phyloP scores from a whole-genome alignment of 2,797 vertebrate genomes.

The Phyllotis vaccarum region DNA sequence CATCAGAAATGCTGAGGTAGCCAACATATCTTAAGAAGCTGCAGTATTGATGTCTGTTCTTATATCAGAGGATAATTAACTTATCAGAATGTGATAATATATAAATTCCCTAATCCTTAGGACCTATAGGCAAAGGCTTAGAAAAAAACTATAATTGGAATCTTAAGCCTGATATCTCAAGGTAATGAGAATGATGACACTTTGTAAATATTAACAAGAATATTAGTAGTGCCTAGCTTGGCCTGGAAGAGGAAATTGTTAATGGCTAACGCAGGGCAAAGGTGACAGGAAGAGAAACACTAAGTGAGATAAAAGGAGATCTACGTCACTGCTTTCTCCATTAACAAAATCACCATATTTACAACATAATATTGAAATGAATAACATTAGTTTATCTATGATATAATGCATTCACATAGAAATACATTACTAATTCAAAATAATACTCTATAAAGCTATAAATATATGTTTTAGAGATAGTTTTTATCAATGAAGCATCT shows the following conservation, averaged over 20 bases:
- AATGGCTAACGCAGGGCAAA: neutral
- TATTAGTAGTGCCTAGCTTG: neutral
- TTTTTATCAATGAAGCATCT: neutral
- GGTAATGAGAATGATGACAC: neutral
- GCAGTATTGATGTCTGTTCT: neutral
- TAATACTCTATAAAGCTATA: neutral
- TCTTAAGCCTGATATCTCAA: neutral
- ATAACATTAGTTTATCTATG: neutral
- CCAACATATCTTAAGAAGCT: neutral
- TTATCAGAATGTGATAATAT: neutral
- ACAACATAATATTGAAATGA: neutral
- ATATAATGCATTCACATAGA: neutral
- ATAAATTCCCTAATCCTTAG: neutral
- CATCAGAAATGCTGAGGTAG: neutral
- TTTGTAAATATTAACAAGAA: neutral
- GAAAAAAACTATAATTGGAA: neutral
- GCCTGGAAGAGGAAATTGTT: neutral
- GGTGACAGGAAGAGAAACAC: neutral
- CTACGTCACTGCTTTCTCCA: neutral
- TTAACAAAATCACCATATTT: neutral
- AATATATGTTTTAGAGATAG: neutral
- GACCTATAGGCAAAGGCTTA: neutral
- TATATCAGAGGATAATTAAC: neutral
- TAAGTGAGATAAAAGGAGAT: neutral
- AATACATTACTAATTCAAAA: neutral